Base-by-base conservation (phyloP, 2,888 invertebrate species). In the Caenorhabditis sinica region DNA sequence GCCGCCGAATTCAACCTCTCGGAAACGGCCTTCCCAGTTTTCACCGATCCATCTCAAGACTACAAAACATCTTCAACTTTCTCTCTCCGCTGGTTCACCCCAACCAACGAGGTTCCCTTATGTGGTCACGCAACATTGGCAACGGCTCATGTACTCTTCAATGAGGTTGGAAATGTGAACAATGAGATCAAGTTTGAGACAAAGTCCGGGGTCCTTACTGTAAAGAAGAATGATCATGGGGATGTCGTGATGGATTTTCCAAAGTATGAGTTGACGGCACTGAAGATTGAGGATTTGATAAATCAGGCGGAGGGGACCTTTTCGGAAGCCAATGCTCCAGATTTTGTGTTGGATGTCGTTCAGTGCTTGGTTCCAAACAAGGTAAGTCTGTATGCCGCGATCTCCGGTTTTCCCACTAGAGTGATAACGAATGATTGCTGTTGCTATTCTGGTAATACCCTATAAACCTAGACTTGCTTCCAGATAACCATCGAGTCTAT, bases 101-200 rank as follows among this genome's bases (percentile, higher is more conserved):
- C 94, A 4, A 93, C 92, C 1, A 93, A 90, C 49, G 94, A 95
- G 89, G 94, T 95, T 0, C 90, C 93, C 5, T 93, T 95, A 2
- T 95, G 95, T 91, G 95, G 95, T 1, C 95, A 95, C 89, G 95
- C 94, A 1, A 95, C 94, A 2, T 89, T 95, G 33, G 94, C 94
- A 0, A 93, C 94, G 0, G 93, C 94, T 6, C 93, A 94, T 56
- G 94, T 93, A 1, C 89, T 95, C 2, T 94, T 94, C 90, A 85
- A 92, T 63, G 91, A 89, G 56, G 65, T 91, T 43, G 92, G 56
- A 75, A 93, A 58, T 93, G 92, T 49, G 11, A 87, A 86, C 58
- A 36, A 76, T 5, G 71, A 74, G 28, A 87, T 91, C 90, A n/a
- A 91, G 91, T 72, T 88, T 88, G 73, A 86, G 80, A 80, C 92